Conservation (phyloP, 2,888 invertebrate genomes). For the Epirrhoe alternata region DNA sequence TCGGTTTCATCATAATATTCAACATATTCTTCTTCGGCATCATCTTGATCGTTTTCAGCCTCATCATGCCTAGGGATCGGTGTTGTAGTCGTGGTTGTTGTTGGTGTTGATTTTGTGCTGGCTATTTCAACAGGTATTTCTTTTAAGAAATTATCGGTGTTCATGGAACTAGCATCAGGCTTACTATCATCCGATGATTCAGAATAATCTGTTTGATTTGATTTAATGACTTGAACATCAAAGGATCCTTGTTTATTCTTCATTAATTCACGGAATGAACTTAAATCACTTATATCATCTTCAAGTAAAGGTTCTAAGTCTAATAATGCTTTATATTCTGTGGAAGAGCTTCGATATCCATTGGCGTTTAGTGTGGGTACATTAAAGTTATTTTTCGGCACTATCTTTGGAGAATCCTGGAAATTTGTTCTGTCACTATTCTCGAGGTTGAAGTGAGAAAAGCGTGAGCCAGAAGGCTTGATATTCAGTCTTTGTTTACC, state of each 20-base stretch:
- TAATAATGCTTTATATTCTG: slow-evolving; percentile 79
- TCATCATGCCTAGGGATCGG: slow-evolving; percentile 54
- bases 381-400: slow-evolving; percentile 54
- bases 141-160: slow-evolving; percentile 68
- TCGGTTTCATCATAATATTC: slow-evolving; percentile 77
- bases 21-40: slow-evolving; percentile 69
- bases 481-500: slow-evolving; percentile 71
- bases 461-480: slow-evolving; percentile 64
- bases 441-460: slow-evolving; percentile 59
- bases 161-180: slow-evolving; percentile 76
- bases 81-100: slow-evolving; percentile 49
- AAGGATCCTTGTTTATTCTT: slow-evolving; percentile 77
- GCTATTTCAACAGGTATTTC: slow-evolving; percentile 48
- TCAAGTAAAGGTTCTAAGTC: slow-evolving; percentile 85
- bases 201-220: slow-evolving; percentile 60
- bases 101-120: slow-evolving; percentile 46
- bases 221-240: slow-evolving; percentile 84
- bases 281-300: slow-evolving; percentile 83
- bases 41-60: slow-evolving; percentile 60
- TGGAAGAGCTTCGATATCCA: slow-evolving; percentile 65
- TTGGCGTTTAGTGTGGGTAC: slow-evolving; percentile 55
- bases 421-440: slow-evolving; percentile 55
- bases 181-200: slow-evolving; percentile 68
- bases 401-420: slow-evolving; percentile 53
- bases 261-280: slow-evolving; percentile 78